Percentiles rank a stretch among this genome's conserved stretches.
phyloP scores from a whole-genome alignment of 2,113 vertebrate genomes.

The Crotalus horridus region DNA sequence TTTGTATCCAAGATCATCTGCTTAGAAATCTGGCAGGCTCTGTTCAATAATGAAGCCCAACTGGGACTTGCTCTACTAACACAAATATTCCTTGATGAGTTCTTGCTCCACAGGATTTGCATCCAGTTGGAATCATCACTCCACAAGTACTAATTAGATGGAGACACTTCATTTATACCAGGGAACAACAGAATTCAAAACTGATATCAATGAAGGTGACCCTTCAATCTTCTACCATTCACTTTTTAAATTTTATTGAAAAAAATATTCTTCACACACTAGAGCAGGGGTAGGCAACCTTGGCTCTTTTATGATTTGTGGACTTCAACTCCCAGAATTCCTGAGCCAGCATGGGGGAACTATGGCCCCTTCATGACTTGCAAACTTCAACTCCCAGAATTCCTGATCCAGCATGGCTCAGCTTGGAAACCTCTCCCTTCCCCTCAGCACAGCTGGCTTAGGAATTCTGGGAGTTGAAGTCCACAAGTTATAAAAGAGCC shows the following conservation, averaged over 20 bases:
- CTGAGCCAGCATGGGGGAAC: too few relatives aligned
- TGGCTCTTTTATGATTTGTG: too few relatives aligned
- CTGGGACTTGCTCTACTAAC: background rate
- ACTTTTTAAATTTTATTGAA: slow-evolving; percentile 11
- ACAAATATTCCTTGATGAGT: background rate
- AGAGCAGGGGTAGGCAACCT: background rate
- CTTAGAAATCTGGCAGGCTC: background rate
- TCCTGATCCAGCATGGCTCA: too few relatives aligned
- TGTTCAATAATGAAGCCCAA: background rate
- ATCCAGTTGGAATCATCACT: slow-evolving; percentile 4
- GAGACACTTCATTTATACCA: slow-evolving; percentile 20
- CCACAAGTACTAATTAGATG: slow-evolving; percentile 11
- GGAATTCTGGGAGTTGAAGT: too few relatives aligned
- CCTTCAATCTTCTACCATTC: background rate
- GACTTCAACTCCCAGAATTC: too few relatives aligned
- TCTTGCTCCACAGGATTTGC: slow-evolving; percentile 24
- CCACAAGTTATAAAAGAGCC: too few relatives aligned
- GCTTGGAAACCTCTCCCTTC: too few relatives aligned
- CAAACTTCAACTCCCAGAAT: too few relatives aligned
- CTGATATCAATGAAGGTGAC: background rate
- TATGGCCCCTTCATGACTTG: too few relatives aligned
- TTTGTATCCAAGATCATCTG: background rate
- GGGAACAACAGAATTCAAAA: slow-evolving; percentile 8
- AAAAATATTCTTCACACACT: background rate
- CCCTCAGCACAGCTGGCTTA: too few relatives aligned